phyloP scores from a whole-genome alignment of 1,140 invertebrate genomes.

The Araneus ventricosus region DNA sequence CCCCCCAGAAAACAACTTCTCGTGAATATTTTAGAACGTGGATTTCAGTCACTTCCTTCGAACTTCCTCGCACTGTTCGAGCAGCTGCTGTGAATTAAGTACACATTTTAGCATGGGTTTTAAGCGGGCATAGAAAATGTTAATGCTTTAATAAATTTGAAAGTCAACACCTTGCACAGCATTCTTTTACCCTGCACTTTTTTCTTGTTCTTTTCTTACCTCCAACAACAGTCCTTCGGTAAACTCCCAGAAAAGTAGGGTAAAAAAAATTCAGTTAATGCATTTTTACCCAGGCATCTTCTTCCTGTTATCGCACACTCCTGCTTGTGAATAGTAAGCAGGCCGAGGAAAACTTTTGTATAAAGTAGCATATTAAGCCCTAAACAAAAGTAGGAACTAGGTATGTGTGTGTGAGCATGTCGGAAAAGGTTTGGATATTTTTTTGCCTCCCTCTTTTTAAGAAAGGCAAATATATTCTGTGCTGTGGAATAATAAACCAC shows the following conservation, averaged over 20 bases:
- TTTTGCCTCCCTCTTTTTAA: not conserved
- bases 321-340: constrained; percentile 73
- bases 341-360: constrained; percentile 69
- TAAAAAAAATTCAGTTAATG: constrained; percentile 61
- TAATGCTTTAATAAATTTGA: constrained; percentile 76
- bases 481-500: constrained; percentile 62
- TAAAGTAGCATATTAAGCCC: constrained; percentile 71
- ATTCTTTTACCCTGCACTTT: constrained; percentile 19
- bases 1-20: not conserved
- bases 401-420: not conserved
- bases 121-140: constrained; percentile 74
- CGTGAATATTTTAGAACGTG: constrained; percentile 70
- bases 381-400: constrained; percentile 69
- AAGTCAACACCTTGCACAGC: constrained; percentile 73
- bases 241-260: constrained; percentile 27
- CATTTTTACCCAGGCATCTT: constrained; percentile 55
- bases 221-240: not conserved
- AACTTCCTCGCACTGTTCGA: not conserved
- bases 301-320: constrained; percentile 45
- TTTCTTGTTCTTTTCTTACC: constrained; percentile 9
- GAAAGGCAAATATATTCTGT: constrained; percentile 59
- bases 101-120: constrained; percentile 74
- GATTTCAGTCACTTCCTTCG: constrained; percentile 54
- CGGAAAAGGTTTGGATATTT: constrained; percentile 46
- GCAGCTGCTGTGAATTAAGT: constrained; percentile 70